Evolutionary conservation across 1,140 invertebrate genomes (phyloP).

Genomic region (Pogonognathellus flavescens): DNA sequence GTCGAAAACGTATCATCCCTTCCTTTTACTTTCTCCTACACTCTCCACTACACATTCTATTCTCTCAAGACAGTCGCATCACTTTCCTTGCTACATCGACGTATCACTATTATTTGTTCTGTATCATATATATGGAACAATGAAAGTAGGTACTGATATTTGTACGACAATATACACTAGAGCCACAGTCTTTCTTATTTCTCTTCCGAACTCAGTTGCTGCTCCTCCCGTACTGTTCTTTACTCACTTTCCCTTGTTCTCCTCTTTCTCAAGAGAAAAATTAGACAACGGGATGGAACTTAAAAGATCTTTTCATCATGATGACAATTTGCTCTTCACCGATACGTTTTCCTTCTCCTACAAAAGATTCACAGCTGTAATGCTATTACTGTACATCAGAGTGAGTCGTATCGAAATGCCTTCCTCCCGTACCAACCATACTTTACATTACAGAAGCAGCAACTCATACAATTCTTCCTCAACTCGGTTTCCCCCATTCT

Average conservation of each 20-base stretch:
- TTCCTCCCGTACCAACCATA: conserved; percentile 12
- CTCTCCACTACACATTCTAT: not conserved
- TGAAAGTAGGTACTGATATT: not conserved
- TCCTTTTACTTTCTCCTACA: not conserved
- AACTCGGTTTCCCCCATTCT: not conserved
- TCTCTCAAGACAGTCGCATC: not conserved
- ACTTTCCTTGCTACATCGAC: too few species aligned
- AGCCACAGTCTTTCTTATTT: not conserved
- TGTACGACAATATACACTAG: not conserved
- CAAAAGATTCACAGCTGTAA: conserved; percentile 16
- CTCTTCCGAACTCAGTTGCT: not conserved
- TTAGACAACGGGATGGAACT: conserved; percentile 59
- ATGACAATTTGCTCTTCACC: conserved; percentile 60
- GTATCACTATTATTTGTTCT: too few species aligned
- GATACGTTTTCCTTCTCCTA: conserved; percentile 15
- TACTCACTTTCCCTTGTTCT: not conserved
- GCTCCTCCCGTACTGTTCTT: not conserved
- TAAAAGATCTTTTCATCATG: conserved; percentile 64
- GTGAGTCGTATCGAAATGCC: not conserved
- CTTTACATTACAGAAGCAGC: not conserved
- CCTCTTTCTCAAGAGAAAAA: conserved; percentile 59
- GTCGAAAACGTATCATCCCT: conserved; percentile 46
- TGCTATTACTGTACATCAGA: not conserved
- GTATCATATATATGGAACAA: not conserved
- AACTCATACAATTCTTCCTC: not conserved